These are phyloP conservation scores for Notolepis coatsorum DNA, from an alignment of 2,797 vertebrate species.

Conservation along the genomic window DNA sequence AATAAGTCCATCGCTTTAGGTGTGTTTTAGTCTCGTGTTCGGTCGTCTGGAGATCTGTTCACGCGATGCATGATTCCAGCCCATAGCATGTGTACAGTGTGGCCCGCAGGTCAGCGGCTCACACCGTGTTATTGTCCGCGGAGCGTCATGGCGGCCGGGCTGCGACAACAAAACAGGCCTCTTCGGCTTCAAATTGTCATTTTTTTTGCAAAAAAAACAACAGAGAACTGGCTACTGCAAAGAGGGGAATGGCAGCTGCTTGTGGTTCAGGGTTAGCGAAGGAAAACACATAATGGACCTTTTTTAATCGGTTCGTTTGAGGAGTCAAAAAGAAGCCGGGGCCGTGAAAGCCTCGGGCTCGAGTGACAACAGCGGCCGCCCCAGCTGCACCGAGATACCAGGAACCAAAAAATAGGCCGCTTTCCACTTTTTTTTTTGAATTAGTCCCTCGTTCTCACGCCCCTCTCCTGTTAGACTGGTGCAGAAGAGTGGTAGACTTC, in stretches of 20 bases:
- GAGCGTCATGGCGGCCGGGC: constrained; percentile 74
- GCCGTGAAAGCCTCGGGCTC: constrained; percentile 60
- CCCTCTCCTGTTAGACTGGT: constrained; percentile 19
- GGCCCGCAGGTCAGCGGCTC: constrained; percentile 49
- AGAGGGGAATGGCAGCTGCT: rapidly evolving
- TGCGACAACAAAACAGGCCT: constrained; percentile 81
- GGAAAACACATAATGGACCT: not conserved
- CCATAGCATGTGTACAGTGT: constrained; percentile 29
- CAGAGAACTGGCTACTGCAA: not conserved
- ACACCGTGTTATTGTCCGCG: constrained; percentile 80
- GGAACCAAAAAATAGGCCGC: constrained; percentile 81
- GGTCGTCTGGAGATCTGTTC: constrained; percentile 24
- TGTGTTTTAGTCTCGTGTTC: constrained; percentile 30
- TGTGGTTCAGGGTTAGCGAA: not conserved
- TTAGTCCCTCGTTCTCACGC: constrained; percentile 30
- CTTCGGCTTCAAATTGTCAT: constrained; percentile 34
- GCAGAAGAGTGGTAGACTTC: constrained; percentile 13
- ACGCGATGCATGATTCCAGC: constrained; percentile 28
- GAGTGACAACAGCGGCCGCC: constrained; percentile 53
- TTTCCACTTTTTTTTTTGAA: constrained; percentile 46
- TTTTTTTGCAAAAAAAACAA: not conserved
- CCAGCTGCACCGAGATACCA: constrained; percentile 61
- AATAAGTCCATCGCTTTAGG: constrained; percentile 40
- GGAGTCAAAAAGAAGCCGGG: constrained; percentile 17
- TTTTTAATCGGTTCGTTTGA: not conserved